Base-by-base conservation (phyloP, 2,797 vertebrate species). In the Urocyon cinereoargenteus region DNA sequence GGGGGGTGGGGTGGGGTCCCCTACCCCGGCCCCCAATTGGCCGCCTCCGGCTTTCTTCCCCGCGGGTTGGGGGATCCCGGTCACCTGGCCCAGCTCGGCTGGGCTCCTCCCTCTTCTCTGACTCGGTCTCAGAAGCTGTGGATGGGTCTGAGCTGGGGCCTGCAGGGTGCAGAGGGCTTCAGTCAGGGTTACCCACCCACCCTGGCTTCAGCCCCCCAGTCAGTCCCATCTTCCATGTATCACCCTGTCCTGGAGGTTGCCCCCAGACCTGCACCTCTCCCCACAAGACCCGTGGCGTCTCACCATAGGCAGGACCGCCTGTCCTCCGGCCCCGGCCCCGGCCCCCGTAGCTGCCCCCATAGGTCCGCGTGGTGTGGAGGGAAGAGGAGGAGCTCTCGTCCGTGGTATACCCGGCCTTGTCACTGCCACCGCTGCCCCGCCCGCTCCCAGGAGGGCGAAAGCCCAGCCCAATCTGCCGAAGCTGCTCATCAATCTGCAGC, bases 401-500 rank as follows among this genome's bases (percentile, higher is more conserved):
- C 0, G 99, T 99, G 96, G 97, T 68, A 98, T 99, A 99, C 91
- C 98, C 98, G 31, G 97, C 96, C 84, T 96, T 98, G 86, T 98
- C 97, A 34, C 86, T 97, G 95, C 93, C 19, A 31, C 97, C 87
- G 2, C 91, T 93, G 0, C 98, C 98, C 88, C 99, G 99, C 81
- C 99, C 99, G 79, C 97, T 98, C 1, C 99, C 97, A 28, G 99
- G 98, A 0, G 99, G 98, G 0, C 99, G 99, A 97, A 99, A 99
- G 19, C 99, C 99, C 6, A 99, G 98, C 1, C 99, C 99, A 0
- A 99, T 99, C 98, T 99, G 99, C 64, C 99, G 99, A 92, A 99
- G 99, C 98, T 99, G 99, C 94, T 99, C 99, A 49, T 99, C 99
- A 8, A 99, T 99, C 97, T 99, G 99, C 64, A 99, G 98, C 19